These are phyloP conservation scores for Ferdinandea cuprea DNA, from an alignment of 2,888 invertebrate species.

Conservation along the genomic window DNA sequence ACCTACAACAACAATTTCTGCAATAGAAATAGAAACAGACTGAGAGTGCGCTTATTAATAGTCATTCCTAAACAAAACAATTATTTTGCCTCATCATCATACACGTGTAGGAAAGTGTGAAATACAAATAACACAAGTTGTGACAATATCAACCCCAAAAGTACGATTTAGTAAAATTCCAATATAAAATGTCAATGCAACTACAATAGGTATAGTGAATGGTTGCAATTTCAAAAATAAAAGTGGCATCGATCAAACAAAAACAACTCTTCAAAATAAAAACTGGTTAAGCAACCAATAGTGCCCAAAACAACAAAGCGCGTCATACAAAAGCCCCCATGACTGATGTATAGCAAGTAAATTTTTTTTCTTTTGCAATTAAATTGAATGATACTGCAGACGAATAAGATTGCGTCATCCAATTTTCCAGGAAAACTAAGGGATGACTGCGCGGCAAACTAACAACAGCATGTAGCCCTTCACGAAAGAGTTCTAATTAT, in stretches of 20 bases:
- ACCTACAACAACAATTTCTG: too few species aligned
- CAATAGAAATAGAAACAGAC: too few species aligned
- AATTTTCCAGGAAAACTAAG: conserved; percentile 40
- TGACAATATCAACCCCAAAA: too few species aligned
- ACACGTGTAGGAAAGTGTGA: neutral
- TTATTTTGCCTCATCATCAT: neutral
- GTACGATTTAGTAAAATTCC: too few species aligned
- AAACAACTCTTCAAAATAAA: neutral
- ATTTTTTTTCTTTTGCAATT: conserved; percentile 47
- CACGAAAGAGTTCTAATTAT: conserved; percentile 1
- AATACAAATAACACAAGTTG: neutral
- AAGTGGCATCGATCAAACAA: too few species aligned
- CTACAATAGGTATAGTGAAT: neutral
- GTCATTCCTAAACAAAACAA: neutral
- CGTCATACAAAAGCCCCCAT: neutral
- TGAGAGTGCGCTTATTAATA: too few species aligned
- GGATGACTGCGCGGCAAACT: conserved; percentile 12
- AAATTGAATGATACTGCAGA: conserved; percentile 56
- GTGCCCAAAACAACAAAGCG: too few species aligned
- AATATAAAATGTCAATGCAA: too few species aligned
- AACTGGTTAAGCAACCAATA: conserved; percentile 30
- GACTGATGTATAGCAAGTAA: conserved; percentile 4
- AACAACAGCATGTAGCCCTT: too few species aligned
- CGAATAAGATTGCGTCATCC: conserved; percentile 62
- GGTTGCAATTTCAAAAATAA: conserved; percentile 2